Conservation (phyloP, 2,113 vertebrate species). For the Pygoscelis antarcticus region DNA sequence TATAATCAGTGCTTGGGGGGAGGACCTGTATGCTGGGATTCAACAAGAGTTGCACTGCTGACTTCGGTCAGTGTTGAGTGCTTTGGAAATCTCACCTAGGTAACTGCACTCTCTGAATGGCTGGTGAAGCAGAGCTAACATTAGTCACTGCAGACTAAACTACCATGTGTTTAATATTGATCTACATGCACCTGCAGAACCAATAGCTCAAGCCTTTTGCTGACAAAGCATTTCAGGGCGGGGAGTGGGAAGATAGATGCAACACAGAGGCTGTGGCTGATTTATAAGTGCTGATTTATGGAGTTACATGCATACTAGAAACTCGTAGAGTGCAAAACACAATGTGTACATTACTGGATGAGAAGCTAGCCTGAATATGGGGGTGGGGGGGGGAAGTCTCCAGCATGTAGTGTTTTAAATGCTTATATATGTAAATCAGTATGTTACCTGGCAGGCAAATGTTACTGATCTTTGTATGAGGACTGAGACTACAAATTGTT, state of each 20-base stretch:
- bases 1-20: neutral
- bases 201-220: conserved; percentile 25
- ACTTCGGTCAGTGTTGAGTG: neutral
- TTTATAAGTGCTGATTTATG: conserved; percentile 14
- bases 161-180: conserved; percentile 23
- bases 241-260: neutral
- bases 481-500: neutral
- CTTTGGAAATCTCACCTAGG: neutral
- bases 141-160: neutral
- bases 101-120: neutral
- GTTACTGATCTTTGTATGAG: neutral
- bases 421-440: neutral
- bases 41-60: neutral
- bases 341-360: neutral
- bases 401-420: neutral
- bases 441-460: neutral
- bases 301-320: neutral
- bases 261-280: neutral
- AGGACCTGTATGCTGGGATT: neutral
- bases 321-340: neutral
- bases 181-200: conserved; percentile 15
- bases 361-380: neutral
- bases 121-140: neutral
- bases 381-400: neutral
- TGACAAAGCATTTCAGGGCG: conserved; percentile 13